These are phyloP conservation scores for Sinelater perroti DNA, from an alignment of 2,888 invertebrate genomes.

Conservation along the genomic window DNA sequence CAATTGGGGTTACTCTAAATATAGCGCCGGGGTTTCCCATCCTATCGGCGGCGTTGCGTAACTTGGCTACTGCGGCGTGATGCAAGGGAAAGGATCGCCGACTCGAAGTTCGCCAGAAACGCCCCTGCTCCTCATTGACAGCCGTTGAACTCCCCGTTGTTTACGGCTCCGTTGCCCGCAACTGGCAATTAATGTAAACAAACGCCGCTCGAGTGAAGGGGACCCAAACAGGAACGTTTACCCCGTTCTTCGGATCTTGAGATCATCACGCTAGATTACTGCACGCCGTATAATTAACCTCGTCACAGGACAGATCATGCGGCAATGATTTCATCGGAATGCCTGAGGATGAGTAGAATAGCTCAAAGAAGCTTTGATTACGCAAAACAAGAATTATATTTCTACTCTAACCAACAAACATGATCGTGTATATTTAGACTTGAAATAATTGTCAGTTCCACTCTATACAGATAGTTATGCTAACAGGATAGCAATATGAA, in stretches of 20 bases:
- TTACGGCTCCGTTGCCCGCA: constrained; percentile 2
- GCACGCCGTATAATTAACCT: constrained; percentile 21
- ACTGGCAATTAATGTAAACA: constrained; percentile 14
- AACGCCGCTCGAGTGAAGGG: constrained; percentile 23
- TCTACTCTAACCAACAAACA: too few relatives aligned
- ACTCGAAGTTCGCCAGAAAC: too few relatives aligned
- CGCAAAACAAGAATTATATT: too few relatives aligned
- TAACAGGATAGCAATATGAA: too few relatives aligned
- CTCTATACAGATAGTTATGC: too few relatives aligned
- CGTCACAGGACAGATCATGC: constrained; percentile 13
- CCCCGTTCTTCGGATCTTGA: constrained; percentile 13
- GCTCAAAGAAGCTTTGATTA: too few relatives aligned
- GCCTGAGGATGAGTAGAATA: too few relatives aligned
- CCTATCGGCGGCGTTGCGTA: constrained; percentile 9
- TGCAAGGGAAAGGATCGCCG: too few relatives aligned
- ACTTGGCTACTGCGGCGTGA: too few relatives aligned
- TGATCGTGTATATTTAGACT: too few relatives aligned
- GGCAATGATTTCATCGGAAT: too few relatives aligned
- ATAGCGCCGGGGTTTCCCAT: constrained; percentile 26
- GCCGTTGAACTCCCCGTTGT: constrained; percentile 2
- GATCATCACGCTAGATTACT: constrained; percentile 9
- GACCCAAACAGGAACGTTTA: constrained; percentile 25
- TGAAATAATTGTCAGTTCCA: too few relatives aligned
- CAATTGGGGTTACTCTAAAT: constrained; percentile 32
- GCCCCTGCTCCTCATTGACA: constrained; percentile 3